Evolutionary conservation across 2,797 vertebrate genomes (phyloP), one percentile per base, ranked within the genome.

Genomic region (Malurus leucopterus): DNA sequence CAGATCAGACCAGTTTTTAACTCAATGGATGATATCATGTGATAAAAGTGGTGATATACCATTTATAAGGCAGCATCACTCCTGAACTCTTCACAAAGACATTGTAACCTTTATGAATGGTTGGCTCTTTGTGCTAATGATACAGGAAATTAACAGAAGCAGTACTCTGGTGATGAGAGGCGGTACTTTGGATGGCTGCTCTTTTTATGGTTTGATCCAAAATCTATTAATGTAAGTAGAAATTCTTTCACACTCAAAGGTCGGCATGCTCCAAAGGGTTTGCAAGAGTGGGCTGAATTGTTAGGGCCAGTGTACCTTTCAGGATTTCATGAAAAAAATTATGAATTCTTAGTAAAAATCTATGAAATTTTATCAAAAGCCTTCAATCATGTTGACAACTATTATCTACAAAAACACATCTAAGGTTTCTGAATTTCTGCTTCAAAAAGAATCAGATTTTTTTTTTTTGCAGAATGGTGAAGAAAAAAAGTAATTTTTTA

Each of bases 131-230:
- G 26, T 70, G 50, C 14, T 82, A 87, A 89, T 76, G 50, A 71
- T 77, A 85, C 5, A 88, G 54, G 71, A 86, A 95, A 44, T 74
- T 71, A 94, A 63, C 59, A 93, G 86, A 86, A 74, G 46, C 4
- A 74, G 43, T 78, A 90, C 65, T 91, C 82, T 41, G 30, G 29
- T 88, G 88, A 90, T 88, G 47, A 94, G 79, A 91, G 65, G 40
- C 91, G 30, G 44, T 84, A 79, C 76, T 96, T 88, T 93, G 70
- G 89, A 71, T 91, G 68, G 88, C 74, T 93, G 34, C 68, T 69
- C 67, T 58, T 88, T 86, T 84, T 90, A 90, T 83, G 16, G 43
- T 59, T 91, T 89, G 49, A 76, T 93, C 53, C 74, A 91, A 93
- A 91, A 71, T 82, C 61, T 36, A 54, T 82, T 92, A 44, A 11